phyloP scores from a whole-genome alignment of 2,888 invertebrate genomes.

The Cenopis cana region DNA sequence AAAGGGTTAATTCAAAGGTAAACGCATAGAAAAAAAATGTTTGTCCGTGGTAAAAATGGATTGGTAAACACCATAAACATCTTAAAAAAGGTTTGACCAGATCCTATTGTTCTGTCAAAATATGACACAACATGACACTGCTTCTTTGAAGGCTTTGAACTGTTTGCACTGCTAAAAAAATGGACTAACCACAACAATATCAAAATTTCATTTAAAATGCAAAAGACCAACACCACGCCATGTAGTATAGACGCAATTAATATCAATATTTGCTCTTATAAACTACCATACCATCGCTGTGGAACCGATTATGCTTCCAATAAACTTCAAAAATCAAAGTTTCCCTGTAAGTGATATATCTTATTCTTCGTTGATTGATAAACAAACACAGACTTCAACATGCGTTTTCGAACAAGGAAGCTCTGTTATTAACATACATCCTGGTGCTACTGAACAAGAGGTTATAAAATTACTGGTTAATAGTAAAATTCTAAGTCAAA shows the following conservation, averaged over 20 bases:
- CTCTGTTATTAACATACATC: neutral
- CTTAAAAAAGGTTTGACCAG: too few species aligned
- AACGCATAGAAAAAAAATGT: too few species aligned
- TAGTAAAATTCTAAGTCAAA: neutral
- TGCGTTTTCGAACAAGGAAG: neutral
- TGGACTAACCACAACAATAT: neutral
- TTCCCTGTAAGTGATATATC: slow-evolving; percentile 3
- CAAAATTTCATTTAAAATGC: slow-evolving; percentile 3
- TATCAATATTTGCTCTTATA: neutral
- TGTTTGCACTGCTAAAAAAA: too few species aligned
- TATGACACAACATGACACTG: too few species aligned
- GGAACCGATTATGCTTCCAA: slow-evolving; percentile 21
- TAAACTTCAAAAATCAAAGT: neutral
- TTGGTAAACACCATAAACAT: too few species aligned
- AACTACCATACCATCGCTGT: neutral
- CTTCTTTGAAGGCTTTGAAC: too few species aligned
- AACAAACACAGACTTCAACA: slow-evolving; percentile 22
- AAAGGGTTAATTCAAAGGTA: too few species aligned
- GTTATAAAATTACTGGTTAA: neutral
- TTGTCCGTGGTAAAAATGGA: too few species aligned
- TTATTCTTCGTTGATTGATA: neutral
- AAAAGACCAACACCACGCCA: neutral
- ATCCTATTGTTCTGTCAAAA: neutral
- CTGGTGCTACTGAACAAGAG: neutral
- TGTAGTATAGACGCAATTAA: neutral